Evolutionary conservation across 2,797 vertebrate genomes (phyloP).

Genomic region (Gymnoscopelus microlampas): DNA sequence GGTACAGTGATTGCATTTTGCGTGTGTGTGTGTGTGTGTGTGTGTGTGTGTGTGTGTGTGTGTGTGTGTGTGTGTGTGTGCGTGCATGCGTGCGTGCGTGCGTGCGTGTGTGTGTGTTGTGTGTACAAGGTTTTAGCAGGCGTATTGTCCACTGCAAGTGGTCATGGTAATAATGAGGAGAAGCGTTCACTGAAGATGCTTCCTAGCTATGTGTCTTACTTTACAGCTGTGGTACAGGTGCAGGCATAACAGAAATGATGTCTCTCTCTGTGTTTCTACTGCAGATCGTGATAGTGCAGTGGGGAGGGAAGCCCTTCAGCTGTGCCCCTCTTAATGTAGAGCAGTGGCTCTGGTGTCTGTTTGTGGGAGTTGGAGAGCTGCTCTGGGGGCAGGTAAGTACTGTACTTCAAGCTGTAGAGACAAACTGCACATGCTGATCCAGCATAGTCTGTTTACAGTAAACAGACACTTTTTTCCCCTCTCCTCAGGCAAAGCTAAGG

Average conservation of each 20-base stretch:
- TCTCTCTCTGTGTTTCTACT: constrained; percentile 41
- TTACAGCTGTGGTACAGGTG: too few species aligned
- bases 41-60: constrained; percentile 10
- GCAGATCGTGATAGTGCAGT: constrained; percentile 92
- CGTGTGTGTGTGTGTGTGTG: neutral
- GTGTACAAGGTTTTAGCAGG: too few species aligned
- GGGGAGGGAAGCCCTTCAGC: constrained; percentile 93
- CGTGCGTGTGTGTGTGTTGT: too few species aligned
- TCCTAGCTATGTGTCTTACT: too few species aligned
- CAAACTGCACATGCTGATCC: constrained; percentile 34
- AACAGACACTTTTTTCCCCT: constrained; percentile 10
- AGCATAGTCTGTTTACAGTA: constrained; percentile 28
- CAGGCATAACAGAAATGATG: neutral
- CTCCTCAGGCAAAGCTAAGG: constrained; percentile 29
- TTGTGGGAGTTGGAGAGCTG: constrained; percentile 91
- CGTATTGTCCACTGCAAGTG: too few species aligned
- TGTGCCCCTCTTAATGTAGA: constrained; percentile 89
- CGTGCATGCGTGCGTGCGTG: too few species aligned
- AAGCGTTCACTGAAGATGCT: too few species aligned
- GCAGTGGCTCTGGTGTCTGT: constrained; percentile 96
- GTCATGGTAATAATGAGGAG: too few species aligned
- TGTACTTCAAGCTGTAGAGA: constrained; percentile 47
- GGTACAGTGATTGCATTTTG: neutral
- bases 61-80: constrained; percentile 19
- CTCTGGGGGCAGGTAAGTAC: constrained; percentile 92